These are phyloP conservation scores for Luperina testacea DNA, from an alignment of 2,888 invertebrate genomes.

Conservation along the genomic window DNA sequence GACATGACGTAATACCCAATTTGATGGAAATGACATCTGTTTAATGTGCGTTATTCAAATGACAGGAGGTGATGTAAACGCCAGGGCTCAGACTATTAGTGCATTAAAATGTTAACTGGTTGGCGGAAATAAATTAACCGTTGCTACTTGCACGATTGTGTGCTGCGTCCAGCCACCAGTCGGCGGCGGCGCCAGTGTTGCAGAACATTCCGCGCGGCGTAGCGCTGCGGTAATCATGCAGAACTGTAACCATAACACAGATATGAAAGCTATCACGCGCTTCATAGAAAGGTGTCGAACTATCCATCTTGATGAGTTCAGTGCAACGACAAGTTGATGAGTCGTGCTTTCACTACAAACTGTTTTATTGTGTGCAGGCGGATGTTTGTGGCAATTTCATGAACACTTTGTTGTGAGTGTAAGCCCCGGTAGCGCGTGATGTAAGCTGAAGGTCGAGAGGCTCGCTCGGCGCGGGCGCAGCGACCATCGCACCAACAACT, in stretches of 20 bases:
- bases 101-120: constrained; percentile 7
- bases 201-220: constrained; percentile 43
- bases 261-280: background rate
- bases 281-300: background rate
- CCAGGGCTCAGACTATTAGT: background rate
- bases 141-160: constrained; percentile 3
- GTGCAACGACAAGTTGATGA: background rate
- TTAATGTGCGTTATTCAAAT: background rate
- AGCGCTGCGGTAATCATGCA: constrained; percentile 35
- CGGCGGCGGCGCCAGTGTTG: constrained; percentile 1
- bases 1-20: constrained; percentile 16
- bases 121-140: constrained; percentile 16
- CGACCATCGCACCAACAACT: background rate
- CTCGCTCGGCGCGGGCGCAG: constrained; percentile 2
- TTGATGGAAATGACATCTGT: background rate
- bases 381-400: background rate
- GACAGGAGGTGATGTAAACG: background rate
- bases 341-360: background rate
- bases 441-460: constrained; percentile 42
- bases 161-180: constrained; percentile 23
- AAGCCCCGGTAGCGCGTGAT: constrained; percentile 23
- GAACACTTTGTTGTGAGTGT: constrained; percentile 6
- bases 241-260: constrained; percentile 13
- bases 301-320: background rate
- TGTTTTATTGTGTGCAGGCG: background rate